These are phyloP conservation scores for Synaphobranchus kaupii DNA, from an alignment of 2,797 vertebrate species.

Conservation along the genomic window DNA sequence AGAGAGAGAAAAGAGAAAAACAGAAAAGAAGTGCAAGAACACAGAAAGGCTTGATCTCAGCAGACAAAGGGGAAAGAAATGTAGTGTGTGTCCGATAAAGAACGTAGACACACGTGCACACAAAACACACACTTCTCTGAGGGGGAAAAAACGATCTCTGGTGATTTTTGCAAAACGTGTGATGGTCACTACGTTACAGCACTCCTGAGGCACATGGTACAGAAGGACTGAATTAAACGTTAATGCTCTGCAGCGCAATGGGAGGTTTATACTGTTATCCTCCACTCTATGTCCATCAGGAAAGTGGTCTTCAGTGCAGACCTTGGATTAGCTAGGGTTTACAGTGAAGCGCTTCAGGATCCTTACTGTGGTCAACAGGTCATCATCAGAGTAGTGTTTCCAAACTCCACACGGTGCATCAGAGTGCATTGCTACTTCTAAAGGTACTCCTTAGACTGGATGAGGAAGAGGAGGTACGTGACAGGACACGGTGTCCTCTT, in stretches of 20 bases:
- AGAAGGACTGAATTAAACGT: slow-evolving; percentile 33
- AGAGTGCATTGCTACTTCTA: slow-evolving; percentile 37
- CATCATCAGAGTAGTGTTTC: slow-evolving; percentile 28
- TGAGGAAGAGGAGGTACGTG: slow-evolving; percentile 37
- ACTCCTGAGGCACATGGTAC: slow-evolving; percentile 29
- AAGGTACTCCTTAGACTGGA: slow-evolving; percentile 26
- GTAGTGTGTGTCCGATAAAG: slow-evolving; percentile 39
- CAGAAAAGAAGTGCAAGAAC: slow-evolving; percentile 29
- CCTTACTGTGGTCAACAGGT: slow-evolving; percentile 31
- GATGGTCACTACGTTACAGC: slow-evolving; percentile 10
- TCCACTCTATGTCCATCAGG: slow-evolving; percentile 25
- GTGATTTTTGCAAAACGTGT: slow-evolving; percentile 16
- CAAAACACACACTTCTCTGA: neutral
- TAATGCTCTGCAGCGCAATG: neutral
- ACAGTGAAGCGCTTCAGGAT: slow-evolving; percentile 14
- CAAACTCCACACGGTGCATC: slow-evolving; percentile 50
- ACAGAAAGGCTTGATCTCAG: slow-evolving; percentile 24
- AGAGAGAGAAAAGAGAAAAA: slow-evolving; percentile 26
- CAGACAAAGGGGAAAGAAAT: slow-evolving; percentile 17
- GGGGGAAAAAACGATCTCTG: neutral
- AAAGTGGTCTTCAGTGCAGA: slow-evolving; percentile 26
- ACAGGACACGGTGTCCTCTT: slow-evolving; percentile 52
- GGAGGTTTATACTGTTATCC: neutral
- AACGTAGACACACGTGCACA: slow-evolving; percentile 44
- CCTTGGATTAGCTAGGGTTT: slow-evolving; percentile 18